Evolutionary conservation across 2,113 vertebrate genomes (phyloP).

Genomic region (Pachycephala philippinensis): DNA sequence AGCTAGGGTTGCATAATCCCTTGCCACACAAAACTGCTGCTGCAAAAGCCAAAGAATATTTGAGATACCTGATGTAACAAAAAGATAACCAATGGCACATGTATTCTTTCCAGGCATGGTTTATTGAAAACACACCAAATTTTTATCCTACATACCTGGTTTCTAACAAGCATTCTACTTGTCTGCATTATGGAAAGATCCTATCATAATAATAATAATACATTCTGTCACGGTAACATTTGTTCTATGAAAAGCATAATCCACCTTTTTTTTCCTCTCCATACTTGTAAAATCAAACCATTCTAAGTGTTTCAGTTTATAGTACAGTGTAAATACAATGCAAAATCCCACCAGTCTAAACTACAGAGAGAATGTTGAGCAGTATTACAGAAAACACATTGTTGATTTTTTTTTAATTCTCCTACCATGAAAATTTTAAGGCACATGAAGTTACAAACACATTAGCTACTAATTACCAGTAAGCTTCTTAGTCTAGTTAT

Average conservation of each 20-base stretch:
- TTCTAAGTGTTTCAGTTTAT: constrained; percentile 81
- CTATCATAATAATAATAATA: constrained; percentile 82
- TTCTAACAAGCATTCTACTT: constrained; percentile 89
- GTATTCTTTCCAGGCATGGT: constrained; percentile 86
- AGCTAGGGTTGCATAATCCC: not conserved
- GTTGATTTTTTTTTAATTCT: constrained; percentile 65
- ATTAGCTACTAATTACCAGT: constrained; percentile 85
- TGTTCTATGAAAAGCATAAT: constrained; percentile 80
- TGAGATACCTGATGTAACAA: not conserved
- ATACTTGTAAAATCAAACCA: constrained; percentile 76
- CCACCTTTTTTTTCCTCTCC: constrained; percentile 64
- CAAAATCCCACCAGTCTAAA: constrained; percentile 84
- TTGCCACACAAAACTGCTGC: not conserved
- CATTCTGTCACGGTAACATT: constrained; percentile 88
- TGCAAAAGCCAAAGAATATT: not conserved
- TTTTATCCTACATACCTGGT: constrained; percentile 91
- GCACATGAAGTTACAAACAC: constrained; percentile 97
- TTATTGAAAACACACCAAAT: constrained; percentile 98
- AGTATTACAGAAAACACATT: constrained; percentile 83
- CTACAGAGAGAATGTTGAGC: constrained; percentile 74
- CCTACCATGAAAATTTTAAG: constrained; percentile 96
- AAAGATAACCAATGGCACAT: constrained; percentile 41
- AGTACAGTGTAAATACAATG: constrained; percentile 90
- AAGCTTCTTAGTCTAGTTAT: constrained; percentile 74
- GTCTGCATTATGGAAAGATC: constrained; percentile 89